These are phyloP conservation scores for Eulithis testata DNA, from an alignment of 2,888 invertebrate genomes.

Conservation along the genomic window DNA sequence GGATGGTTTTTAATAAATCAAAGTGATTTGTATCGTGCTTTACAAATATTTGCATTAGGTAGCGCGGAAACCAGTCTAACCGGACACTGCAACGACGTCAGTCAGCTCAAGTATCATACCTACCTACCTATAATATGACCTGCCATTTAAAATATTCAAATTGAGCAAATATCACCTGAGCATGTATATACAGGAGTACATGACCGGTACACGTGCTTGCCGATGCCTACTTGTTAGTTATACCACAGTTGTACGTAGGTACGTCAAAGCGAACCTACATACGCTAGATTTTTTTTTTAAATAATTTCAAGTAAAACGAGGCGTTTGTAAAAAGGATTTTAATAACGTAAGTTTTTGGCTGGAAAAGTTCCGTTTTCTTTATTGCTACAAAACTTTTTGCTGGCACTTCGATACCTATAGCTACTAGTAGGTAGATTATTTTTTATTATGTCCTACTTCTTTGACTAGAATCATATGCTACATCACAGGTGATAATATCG, in stretches of 20 bases:
- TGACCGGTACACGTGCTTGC: neutral
- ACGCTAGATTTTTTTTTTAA: neutral
- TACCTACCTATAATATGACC: neutral
- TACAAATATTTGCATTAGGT: conserved; percentile 11
- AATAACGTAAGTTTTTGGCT: too few species aligned
- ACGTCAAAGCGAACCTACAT: neutral
- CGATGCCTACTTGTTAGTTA: neutral
- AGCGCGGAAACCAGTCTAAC: conserved; percentile 31
- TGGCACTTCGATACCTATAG: too few species aligned
- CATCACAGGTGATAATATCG: too few species aligned
- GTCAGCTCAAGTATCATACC: conserved; percentile 2
- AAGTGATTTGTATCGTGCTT: neutral
- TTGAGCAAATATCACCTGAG: conserved; percentile 4
- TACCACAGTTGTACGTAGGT: neutral
- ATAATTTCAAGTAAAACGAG: too few species aligned
- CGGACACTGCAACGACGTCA: conserved; percentile 33
- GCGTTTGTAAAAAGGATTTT: too few species aligned
- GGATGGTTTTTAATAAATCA: neutral
- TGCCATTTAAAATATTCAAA: conserved; percentile 11
- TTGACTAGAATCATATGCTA: too few species aligned
- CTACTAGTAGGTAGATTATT: too few species aligned
- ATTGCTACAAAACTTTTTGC: too few species aligned
- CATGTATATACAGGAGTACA: neutral
- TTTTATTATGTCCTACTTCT: too few species aligned
- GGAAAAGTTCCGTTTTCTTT: too few species aligned